These are phyloP conservation scores for Chelmon rostratus DNA, from an alignment of 2,797 vertebrate genomes.

Conservation along the genomic window DNA sequence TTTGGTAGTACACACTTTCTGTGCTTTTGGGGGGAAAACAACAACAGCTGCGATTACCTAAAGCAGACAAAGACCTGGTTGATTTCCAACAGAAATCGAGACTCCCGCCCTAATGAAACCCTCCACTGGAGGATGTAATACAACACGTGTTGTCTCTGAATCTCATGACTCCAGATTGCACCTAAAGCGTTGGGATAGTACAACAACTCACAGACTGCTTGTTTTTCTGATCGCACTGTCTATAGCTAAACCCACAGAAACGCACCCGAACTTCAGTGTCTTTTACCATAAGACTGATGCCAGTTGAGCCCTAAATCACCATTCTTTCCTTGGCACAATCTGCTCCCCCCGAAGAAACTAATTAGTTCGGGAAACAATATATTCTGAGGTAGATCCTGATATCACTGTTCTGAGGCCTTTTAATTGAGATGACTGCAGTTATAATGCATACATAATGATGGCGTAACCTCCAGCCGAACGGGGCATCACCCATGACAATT, in stretches of 20 bases:
- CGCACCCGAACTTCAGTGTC: conserved; percentile 2
- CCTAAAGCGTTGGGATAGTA: conserved; percentile 18
- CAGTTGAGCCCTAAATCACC: conserved; percentile 38
- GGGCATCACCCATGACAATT: conserved; percentile 24
- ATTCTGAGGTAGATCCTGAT: conserved; percentile 36
- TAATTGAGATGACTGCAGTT: conserved; percentile 34
- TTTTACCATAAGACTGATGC: conserved; percentile 16
- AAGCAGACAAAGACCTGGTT: conserved; percentile 45
- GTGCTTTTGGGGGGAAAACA: background rate
- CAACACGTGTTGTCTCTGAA: conserved; percentile 45
- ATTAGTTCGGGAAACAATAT: conserved; percentile 53
- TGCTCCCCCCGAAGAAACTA: conserved; percentile 39
- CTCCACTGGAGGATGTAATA: conserved; percentile 63
- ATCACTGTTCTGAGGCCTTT: conserved; percentile 28
- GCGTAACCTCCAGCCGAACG: conserved; percentile 20
- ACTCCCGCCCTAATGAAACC: conserved; percentile 43
- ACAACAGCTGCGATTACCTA: conserved; percentile 21
- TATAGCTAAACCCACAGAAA: conserved; percentile 28
- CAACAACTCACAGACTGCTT: conserved; percentile 35
- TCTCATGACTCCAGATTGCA: conserved; percentile 44
- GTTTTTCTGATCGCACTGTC: conserved; percentile 33
- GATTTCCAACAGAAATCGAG: conserved; percentile 39
- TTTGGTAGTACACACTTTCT: background rate
- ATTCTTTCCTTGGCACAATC: conserved; percentile 25
- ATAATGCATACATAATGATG: conserved; percentile 31